These are phyloP conservation scores for Malurus melanocephalus DNA, from an alignment of 2,113 vertebrate species.

Conservation along the genomic window DNA sequence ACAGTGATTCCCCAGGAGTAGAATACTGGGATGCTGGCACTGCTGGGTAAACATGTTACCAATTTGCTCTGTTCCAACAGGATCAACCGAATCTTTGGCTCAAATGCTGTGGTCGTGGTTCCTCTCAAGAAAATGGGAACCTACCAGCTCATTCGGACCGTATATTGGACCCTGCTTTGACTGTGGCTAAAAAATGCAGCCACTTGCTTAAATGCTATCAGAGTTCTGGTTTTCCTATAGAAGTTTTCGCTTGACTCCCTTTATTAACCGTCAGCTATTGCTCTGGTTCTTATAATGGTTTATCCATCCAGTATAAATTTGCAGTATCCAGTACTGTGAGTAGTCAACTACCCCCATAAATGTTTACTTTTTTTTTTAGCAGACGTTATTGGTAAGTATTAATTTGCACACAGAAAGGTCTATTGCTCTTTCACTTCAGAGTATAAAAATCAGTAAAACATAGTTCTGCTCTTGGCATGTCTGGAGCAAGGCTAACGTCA, in stretches of 20 bases:
- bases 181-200: not conserved
- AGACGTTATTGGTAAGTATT: not conserved
- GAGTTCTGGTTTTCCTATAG: not conserved
- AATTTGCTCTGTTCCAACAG: not conserved
- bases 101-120: not conserved
- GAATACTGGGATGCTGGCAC: fast-evolving
- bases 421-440: not conserved
- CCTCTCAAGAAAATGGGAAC: not conserved
- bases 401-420: not conserved
- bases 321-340: not conserved
- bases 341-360: not conserved
- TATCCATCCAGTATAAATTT: not conserved
- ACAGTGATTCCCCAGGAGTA: not conserved
- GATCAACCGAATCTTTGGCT: not conserved
- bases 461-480: not conserved
- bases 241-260: not conserved
- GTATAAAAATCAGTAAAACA: not conserved
- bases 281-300: not conserved
- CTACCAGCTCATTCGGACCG: not conserved
- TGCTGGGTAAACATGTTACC: not conserved
- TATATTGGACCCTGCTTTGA: not conserved
- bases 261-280: not conserved
- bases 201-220: not conserved
- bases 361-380: not conserved
- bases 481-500: not conserved